Percentiles rank a stretch among this genome's conserved stretches.
phyloP scores from a whole-genome alignment of 2,888 invertebrate species.

The Ypsolopha scabrella region DNA sequence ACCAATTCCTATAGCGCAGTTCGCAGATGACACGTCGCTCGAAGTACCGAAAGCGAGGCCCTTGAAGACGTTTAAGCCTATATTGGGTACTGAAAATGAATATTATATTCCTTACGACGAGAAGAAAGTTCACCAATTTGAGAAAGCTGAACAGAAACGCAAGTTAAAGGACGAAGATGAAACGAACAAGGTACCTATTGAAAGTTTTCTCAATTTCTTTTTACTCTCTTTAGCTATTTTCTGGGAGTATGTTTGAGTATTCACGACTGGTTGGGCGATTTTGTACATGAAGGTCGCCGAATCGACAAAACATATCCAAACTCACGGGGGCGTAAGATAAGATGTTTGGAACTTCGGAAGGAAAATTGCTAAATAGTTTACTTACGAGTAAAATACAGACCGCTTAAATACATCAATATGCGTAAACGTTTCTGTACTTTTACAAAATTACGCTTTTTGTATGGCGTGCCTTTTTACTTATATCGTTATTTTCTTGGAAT shows the following conservation, averaged over 20 bases:
- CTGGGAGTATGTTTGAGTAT: too few species aligned
- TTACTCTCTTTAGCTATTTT: neutral
- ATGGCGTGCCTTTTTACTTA: too few species aligned
- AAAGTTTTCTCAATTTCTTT: neutral
- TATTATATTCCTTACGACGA: conserved; percentile 32
- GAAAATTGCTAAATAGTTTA: too few species aligned
- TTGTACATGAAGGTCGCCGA: neutral
- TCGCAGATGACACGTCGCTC: conserved; percentile 27
- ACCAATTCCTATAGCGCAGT: conserved; percentile 48
- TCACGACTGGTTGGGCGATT: too few species aligned
- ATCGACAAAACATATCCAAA: too few species aligned
- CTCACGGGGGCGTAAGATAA: too few species aligned
- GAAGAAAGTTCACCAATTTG: conserved; percentile 45
- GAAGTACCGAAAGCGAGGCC: conserved; percentile 57
- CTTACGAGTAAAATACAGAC: too few species aligned
- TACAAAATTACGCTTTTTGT: too few species aligned
- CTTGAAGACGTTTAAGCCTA: conserved; percentile 42
- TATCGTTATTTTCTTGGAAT: too few species aligned
- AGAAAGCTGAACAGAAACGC: conserved; percentile 64
- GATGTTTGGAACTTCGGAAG: too few species aligned
- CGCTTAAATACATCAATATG: too few species aligned
- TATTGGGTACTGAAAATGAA: conserved; percentile 30
- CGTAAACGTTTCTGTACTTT: too few species aligned
- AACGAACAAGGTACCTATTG: conserved; percentile 9
- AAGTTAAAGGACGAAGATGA: conserved; percentile 44